Evolutionary conservation across 2,888 invertebrate genomes (phyloP).

Genomic region (Tupiocoris notatus): DNA sequence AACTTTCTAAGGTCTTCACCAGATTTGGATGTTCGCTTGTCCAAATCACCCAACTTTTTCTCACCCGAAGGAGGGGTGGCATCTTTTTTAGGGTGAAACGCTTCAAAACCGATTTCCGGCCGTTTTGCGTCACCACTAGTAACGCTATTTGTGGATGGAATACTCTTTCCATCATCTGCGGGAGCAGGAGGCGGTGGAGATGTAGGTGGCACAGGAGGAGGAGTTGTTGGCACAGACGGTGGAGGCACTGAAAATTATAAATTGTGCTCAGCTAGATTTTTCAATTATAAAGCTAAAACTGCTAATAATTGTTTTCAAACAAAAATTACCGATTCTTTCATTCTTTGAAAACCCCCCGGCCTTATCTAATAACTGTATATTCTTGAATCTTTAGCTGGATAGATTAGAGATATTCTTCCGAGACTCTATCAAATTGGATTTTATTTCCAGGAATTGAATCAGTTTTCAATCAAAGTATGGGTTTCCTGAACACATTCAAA

Average conservation of each 20-base stretch:
- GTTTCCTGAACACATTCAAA: too few relatives aligned
- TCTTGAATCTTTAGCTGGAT: too few relatives aligned
- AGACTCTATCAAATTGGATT: too few relatives aligned
- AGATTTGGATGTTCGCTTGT: conserved; percentile 45
- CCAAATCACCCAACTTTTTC: conserved; percentile 34
- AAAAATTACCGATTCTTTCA: too few relatives aligned
- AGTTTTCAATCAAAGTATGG: too few relatives aligned
- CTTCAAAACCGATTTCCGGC: conserved; percentile 15
- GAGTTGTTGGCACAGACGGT: not conserved
- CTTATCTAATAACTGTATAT: too few relatives aligned
- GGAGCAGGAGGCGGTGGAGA: not conserved
- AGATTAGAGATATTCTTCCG: too few relatives aligned
- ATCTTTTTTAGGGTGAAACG: not conserved
- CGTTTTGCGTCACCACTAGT: not conserved
- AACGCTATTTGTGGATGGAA: not conserved
- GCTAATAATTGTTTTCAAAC: not conserved
- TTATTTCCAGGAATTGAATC: too few relatives aligned
- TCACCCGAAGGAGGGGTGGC: not conserved
- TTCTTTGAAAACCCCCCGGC: too few relatives aligned
- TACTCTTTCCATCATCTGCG: not conserved
- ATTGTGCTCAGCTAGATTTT: not conserved
- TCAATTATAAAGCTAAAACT: not conserved
- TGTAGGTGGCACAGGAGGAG: not conserved
- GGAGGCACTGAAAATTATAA: conserved; percentile 11
- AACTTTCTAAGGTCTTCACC: conserved; percentile 45